Evolutionary conservation across 2,113 vertebrate genomes (phyloP).

Genomic region (Heteronetta atricapilla): DNA sequence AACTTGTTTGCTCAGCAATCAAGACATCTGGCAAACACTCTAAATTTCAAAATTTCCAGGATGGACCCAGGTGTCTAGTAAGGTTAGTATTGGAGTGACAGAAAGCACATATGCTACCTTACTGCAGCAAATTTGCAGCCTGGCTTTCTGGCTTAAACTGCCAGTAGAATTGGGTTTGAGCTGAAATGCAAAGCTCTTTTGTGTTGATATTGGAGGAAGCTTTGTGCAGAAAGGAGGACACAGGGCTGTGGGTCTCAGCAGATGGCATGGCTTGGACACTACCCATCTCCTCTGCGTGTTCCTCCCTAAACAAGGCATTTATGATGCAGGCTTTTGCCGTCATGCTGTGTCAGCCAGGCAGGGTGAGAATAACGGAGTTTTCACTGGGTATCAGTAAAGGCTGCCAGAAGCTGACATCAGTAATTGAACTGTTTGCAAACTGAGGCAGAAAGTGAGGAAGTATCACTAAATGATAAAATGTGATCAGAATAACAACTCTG

Average conservation of each 20-base stretch:
- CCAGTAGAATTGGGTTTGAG: not conserved
- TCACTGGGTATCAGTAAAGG: not conserved
- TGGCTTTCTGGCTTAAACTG: not conserved
- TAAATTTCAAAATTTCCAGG: not conserved
- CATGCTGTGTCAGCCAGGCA: not conserved
- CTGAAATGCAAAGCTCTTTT: not conserved
- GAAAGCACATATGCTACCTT: not conserved
- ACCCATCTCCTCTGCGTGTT: not conserved
- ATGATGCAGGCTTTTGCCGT: fast-evolving
- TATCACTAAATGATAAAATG: not conserved
- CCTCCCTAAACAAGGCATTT: not conserved
- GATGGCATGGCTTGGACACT: not conserved
- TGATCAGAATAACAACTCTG: not conserved
- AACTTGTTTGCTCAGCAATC: not conserved
- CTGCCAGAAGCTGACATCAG: not conserved
- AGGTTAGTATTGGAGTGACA: not conserved
- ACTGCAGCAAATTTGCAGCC: not conserved
- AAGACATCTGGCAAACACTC: not conserved
- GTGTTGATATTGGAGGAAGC: not conserved
- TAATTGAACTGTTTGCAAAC: not conserved
- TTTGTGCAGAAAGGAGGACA: not conserved
- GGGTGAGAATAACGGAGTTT: not conserved
- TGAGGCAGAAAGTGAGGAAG: not conserved
- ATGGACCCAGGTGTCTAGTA: not conserved
- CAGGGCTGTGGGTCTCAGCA: not conserved